Evolutionary conservation across 2,888 invertebrate genomes (phyloP), one percentile per base, ranked within the genome.

Genomic region (Apomyelois bistriatella): DNA sequence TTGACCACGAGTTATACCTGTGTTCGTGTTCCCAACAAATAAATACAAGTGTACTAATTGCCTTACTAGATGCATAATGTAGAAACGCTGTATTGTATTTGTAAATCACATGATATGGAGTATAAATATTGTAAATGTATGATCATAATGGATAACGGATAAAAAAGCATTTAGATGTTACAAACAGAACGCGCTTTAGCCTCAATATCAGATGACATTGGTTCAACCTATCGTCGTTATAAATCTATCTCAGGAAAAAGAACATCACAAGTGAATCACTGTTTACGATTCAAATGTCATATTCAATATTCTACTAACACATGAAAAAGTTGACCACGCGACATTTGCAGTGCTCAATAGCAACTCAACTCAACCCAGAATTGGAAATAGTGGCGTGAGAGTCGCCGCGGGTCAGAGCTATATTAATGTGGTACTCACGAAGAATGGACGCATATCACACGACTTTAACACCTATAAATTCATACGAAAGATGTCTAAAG

Each of bases 341-440:
- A 62, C 57, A 58, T 49, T 58, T 50, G 51, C 48, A 46, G 53
- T 52, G 54, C 22, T 51, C 42, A 35, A 32, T 30, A 30, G 40
- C 40, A 40, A 40, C 49, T 43, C 43, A 32, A 42, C 16, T 61
- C 61, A 69, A 71, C 65, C 69, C 61, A 74, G 70, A 74, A 73
- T 69, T 57, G 61, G 68, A 71, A 64, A 60, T 62, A 61, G 68
- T 65, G 62, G 66, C 75, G 78, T 79, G 79, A 70, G 80, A 79
- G 73, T 61, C 53, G 66, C 70, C 61, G 57, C 64, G 59, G 73
- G 74, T 73, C 73, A 69, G 54, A 62, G 59, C 57, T 59, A 62
- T 62, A 64, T 65, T 75, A 72, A 79, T 72, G 70, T 62, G 66
- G 60, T 52, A 63, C 66, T 73, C 78, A 78, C 76, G 78, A 72